A percentile compares a stretch with the other conserved stretches of the same genome.
phyloP scores from a whole-genome alignment of 2,113 vertebrate species.

The Hypocryptadius cinnamomeus region DNA sequence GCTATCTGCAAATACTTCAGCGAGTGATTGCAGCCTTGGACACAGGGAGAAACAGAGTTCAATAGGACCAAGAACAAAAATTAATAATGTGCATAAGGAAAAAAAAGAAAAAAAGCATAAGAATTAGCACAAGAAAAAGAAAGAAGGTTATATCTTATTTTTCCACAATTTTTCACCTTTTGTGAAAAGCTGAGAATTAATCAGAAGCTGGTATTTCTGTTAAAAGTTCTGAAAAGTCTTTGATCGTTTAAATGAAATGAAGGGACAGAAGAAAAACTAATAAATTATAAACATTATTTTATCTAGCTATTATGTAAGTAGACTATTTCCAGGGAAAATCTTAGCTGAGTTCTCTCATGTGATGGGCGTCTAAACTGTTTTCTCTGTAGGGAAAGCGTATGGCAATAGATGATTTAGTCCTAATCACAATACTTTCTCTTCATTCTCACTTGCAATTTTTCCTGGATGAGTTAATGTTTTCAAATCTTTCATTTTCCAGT shows the following conservation, averaged over 20 bases:
- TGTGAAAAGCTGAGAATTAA: background rate
- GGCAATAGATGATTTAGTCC: background rate
- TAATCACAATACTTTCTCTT: constrained; percentile 38
- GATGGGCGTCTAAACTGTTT: background rate
- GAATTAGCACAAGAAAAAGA: background rate
- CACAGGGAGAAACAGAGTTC: background rate
- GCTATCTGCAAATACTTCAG: background rate
- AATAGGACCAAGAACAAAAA: background rate
- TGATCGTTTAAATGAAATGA: background rate
- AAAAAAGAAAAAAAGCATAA: background rate
- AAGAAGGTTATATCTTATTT: background rate
- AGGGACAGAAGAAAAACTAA: background rate
- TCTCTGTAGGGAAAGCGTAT: constrained; percentile 20
- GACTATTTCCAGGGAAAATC: background rate
- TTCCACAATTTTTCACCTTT: background rate
- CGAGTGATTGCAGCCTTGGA: background rate
- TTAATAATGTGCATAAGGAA: background rate
- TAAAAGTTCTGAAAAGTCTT: background rate
- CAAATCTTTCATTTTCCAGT: background rate
- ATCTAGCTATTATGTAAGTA: background rate
- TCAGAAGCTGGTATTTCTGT: background rate
- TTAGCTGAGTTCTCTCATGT: background rate
- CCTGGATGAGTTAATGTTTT: constrained; percentile 16
- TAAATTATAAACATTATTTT: constrained; percentile 17
- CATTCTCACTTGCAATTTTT: constrained; percentile 7